These are phyloP conservation scores for Paralvinella palmiformis DNA, from an alignment of 1,140 invertebrate genomes.

Conservation along the genomic window DNA sequence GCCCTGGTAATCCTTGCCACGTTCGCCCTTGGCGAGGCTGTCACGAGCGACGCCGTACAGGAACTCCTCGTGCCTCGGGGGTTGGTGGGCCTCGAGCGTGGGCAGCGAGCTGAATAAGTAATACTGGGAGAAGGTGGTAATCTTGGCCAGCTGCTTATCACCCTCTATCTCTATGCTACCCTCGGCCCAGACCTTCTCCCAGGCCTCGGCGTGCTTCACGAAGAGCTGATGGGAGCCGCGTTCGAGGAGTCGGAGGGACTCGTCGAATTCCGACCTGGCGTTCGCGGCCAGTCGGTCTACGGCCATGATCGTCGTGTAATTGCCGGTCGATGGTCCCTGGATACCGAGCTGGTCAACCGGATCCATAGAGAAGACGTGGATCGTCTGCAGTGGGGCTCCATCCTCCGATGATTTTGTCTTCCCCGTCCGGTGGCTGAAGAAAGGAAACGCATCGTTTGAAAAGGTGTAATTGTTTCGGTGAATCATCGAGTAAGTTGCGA, in stretches of 20 bases:
- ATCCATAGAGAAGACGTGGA: conserved; percentile 6
- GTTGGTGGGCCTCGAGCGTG: conserved; percentile 1
- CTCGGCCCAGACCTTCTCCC: conserved; percentile 10
- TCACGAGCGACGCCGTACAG: background rate
- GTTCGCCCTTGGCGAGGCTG: background rate
- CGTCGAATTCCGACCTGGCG: conserved; percentile 15
- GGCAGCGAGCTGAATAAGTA: conserved; percentile 14
- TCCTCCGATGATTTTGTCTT: background rate
- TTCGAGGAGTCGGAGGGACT: background rate
- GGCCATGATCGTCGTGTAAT: conserved; percentile 17
- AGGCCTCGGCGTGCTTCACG: conserved; percentile 10
- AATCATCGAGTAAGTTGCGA: too few relatives aligned
- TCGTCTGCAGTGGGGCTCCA: background rate
- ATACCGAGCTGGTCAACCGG: conserved; percentile 6
- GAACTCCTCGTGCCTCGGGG: background rate
- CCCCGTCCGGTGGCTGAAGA: background rate
- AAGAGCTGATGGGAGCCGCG: background rate
- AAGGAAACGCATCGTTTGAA: too few relatives aligned
- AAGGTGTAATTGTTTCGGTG: too few relatives aligned
- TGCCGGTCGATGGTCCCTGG: background rate
- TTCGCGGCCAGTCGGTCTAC: conserved; percentile 10
- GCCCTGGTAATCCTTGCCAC: conserved; percentile 9
- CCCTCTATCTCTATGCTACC: conserved; percentile 13
- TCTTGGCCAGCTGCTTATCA: background rate
- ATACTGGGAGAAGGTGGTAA: conserved; percentile 7